These are phyloP conservation scores for Agrotis puta DNA, from an alignment of 2,888 invertebrate genomes.

Conservation along the genomic window DNA sequence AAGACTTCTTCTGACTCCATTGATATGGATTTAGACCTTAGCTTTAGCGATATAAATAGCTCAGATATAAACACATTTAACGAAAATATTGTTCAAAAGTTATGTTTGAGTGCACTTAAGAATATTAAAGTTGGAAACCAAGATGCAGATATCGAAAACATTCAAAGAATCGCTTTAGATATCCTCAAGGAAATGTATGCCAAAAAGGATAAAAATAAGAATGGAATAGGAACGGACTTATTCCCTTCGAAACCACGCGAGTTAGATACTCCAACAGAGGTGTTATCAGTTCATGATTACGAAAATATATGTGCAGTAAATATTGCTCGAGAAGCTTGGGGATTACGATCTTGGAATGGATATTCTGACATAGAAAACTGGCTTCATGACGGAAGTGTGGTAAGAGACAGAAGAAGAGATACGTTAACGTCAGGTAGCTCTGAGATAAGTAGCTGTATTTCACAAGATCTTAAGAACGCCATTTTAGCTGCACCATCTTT, in stretches of 20 bases:
- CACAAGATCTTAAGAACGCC: slow-evolving; percentile 86
- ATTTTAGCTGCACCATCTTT: slow-evolving; percentile 86
- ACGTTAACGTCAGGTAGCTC: slow-evolving; percentile 91
- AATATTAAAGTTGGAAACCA: slow-evolving; percentile 90
- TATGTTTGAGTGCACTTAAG: slow-evolving; percentile 89
- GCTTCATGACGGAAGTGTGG: slow-evolving; percentile 92
- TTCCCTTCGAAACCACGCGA: slow-evolving; percentile 86
- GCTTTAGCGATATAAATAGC: slow-evolving; percentile 90
- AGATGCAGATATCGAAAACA: slow-evolving; percentile 90
- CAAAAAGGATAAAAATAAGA: slow-evolving; percentile 87
- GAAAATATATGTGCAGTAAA: slow-evolving; percentile 93
- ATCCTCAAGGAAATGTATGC: slow-evolving; percentile 90
- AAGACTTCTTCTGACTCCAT: slow-evolving; percentile 90
- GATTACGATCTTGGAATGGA: slow-evolving; percentile 92
- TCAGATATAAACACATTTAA: slow-evolving; percentile 90
- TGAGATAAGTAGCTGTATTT: slow-evolving; percentile 88
- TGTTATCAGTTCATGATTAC: slow-evolving; percentile 92
- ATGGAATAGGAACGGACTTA: slow-evolving; percentile 76
- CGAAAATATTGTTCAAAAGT: slow-evolving; percentile 90
- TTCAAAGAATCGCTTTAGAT: slow-evolving; percentile 89
- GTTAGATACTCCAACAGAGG: slow-evolving; percentile 90
- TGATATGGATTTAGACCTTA: slow-evolving; percentile 89
- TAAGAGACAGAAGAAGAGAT: slow-evolving; percentile 90
- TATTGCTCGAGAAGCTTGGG: slow-evolving; percentile 92
- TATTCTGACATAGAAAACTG: slow-evolving; percentile 92